Evolutionary conservation across 1,140 invertebrate genomes (phyloP), one percentile per base, ranked within the genome.

Genomic region (Drosophila parvula): DNA sequence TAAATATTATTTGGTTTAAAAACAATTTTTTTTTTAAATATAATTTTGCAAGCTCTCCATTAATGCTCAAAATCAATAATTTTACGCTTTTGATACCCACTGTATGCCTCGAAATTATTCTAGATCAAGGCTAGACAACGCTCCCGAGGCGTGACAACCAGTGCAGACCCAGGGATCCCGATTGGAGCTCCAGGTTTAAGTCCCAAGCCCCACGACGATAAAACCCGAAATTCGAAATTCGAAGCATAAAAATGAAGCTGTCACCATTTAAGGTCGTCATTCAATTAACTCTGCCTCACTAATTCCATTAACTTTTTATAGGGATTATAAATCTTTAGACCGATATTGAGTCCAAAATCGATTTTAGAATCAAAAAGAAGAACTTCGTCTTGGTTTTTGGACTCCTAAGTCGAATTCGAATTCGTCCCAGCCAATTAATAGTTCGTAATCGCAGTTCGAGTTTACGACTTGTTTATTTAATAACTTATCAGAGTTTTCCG

Each of bases 391-490:
- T 70, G 34, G 11, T 6, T 55, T 55, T 32, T 32, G 28, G n/a
- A 16, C n/a, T 48, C 27, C 16, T n/a, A 6, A 50, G 16, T n/a
- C 34, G 11, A 51, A 14, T 18, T 18, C 50, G 18, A 38, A 38
- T 55, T 55, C 51, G 51, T 55, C 28, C 28, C 68, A 57, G 34
- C 65, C 10, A 70, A 70, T 70, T 71, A 71, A 70, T 71, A 58
- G 64, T 70, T 71, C 51, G 51, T 71, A 71, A 56, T 38, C 62
- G 50, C 14, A 58, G 36, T 80, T 64, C 41, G 58, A 38, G 36
- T 78, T 85, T 69, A 81, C 57, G 78, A 74, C 68, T 85, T 78
- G 78, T 81, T 85, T 85, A 81, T 78, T 85, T 68, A 68, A 86
- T 48, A 75, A 81, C 68, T 85, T 79, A 73, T 68, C 62, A 43